Conservation (phyloP, 2,888 invertebrate genomes). For the Rhamnusium bicolor region DNA sequence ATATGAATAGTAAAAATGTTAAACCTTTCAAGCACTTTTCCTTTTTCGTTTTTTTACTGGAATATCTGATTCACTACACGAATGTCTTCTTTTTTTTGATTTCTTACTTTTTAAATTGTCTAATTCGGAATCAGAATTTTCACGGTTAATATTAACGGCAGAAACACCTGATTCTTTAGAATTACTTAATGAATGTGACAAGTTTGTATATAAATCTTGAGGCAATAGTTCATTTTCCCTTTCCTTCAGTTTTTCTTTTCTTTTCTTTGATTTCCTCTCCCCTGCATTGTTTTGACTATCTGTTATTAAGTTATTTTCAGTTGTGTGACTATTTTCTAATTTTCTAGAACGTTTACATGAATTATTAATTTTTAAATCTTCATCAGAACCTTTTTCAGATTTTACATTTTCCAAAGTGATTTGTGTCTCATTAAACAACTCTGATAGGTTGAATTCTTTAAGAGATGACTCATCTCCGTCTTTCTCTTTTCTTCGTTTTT, state of each 20-base stretch:
- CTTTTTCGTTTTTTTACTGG: neutral
- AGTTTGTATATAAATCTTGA: neutral
- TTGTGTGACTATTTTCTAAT: neutral
- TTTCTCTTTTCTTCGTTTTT: neutral
- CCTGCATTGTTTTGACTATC: slow-evolving; percentile 5
- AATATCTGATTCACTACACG: neutral
- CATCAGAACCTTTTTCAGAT: neutral
- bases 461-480: neutral
- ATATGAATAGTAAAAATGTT: too few relatives aligned
- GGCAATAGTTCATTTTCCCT: neutral
- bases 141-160: neutral
- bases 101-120: neutral
- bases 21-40: neutral
- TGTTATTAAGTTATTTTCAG: too few relatives aligned
- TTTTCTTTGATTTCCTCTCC: slow-evolving; percentile 28
- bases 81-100: neutral
- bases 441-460: neutral
- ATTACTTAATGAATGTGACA: neutral
- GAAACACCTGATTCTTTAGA: neutral
- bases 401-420: neutral
- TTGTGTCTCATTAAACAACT: neutral
- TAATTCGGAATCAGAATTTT: neutral
- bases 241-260: neutral
- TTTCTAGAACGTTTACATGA: neutral
- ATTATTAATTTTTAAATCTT: neutral